These are phyloP conservation scores for Andrena camellia DNA, from an alignment of 2,888 invertebrate genomes.

Conservation along the genomic window DNA sequence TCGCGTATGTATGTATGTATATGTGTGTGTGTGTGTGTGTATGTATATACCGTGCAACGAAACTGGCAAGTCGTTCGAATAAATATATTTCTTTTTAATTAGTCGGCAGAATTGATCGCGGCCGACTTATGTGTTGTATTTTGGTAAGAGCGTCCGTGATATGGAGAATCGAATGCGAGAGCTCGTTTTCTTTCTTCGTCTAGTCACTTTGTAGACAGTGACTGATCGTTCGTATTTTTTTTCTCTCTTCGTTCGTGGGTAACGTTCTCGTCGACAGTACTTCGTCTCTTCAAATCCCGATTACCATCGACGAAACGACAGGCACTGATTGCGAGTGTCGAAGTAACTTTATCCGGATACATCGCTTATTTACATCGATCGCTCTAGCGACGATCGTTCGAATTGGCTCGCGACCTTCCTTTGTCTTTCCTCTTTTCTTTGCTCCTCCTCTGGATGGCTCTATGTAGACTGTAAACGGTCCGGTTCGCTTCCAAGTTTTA, in stretches of 20 bases:
- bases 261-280: constrained; percentile 7
- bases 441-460: constrained; percentile 13
- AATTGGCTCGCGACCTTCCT: constrained; percentile 8
- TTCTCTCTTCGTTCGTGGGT: constrained; percentile 17
- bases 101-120: constrained; percentile 35
- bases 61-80: constrained; percentile 82
- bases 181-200: constrained; percentile 14
- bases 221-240: constrained; percentile 10
- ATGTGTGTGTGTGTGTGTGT: background rate
- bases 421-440: background rate
- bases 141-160: constrained; percentile 35
- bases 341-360: constrained; percentile 43
- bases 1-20: constrained; percentile 68
- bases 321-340: constrained; percentile 63
- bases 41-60: constrained; percentile 77
- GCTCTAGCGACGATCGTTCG: constrained; percentile 33
- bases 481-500: background rate
- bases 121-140: constrained; percentile 37
- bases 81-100: constrained; percentile 75
- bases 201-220: constrained; percentile 19
- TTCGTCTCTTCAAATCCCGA: background rate
- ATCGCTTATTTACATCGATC: constrained; percentile 47
- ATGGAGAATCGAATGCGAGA: constrained; percentile 66
- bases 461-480: constrained; percentile 1
- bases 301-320: constrained; percentile 53